Evolutionary conservation across 2,888 invertebrate genomes (phyloP).

Genomic region (Dynastes grantii): DNA sequence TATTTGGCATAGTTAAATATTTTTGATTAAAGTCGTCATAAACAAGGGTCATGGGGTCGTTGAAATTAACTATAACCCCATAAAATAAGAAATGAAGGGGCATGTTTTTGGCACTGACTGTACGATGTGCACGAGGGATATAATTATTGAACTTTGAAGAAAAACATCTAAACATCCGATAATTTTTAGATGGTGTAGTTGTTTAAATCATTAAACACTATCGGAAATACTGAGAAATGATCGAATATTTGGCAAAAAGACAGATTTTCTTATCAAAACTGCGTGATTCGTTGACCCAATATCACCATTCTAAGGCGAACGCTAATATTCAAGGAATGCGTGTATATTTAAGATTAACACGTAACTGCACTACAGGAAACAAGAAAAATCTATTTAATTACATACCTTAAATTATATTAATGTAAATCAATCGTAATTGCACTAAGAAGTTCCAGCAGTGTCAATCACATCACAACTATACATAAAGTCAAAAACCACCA

Average conservation of each 20-base stretch:
- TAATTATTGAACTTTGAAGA: constrained; percentile 53
- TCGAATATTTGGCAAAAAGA: constrained; percentile 12
- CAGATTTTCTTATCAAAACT: constrained; percentile 34
- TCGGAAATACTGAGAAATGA: not conserved
- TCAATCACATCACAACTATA: constrained; percentile 61
- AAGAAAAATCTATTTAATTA: constrained; percentile 40
- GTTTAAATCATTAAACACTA: not conserved
- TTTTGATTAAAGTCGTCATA: constrained; percentile 5
- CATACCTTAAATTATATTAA: constrained; percentile 58
- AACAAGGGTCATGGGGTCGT: constrained; percentile 15
- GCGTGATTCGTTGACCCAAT: constrained; percentile 57
- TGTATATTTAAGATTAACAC: not conserved
- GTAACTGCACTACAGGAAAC: not conserved
- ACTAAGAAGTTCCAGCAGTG: constrained; percentile 60
- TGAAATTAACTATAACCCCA: constrained; percentile 31
- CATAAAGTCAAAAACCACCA: constrained; percentile 48
- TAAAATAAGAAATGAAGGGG: constrained; percentile 23
- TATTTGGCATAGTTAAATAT: not conserved
- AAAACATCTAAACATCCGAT: constrained; percentile 18
- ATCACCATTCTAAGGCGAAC: constrained; percentile 23
- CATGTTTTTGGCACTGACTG: constrained; percentile 58
- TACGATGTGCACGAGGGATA: constrained; percentile 53
- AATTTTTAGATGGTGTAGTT: not conserved
- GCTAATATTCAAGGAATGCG: not conserved
- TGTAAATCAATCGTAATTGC: constrained; percentile 59